These are phyloP conservation scores for Ptychadena robeensis DNA, from an alignment of 2,797 vertebrate species.

Conservation along the genomic window DNA sequence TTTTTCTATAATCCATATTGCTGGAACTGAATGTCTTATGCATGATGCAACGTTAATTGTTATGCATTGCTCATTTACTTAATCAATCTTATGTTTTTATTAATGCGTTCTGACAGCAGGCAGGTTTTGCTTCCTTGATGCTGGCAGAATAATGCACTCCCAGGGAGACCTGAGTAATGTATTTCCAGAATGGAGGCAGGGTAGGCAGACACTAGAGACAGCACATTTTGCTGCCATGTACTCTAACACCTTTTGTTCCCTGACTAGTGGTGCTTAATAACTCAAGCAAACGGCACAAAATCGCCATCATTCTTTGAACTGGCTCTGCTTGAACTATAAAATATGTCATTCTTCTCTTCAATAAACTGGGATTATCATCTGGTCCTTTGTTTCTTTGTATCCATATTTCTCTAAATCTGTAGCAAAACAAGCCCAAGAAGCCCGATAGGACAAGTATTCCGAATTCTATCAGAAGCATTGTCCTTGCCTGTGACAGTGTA, in stretches of 20 bases:
- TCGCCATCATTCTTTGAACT: slow-evolving; percentile 24
- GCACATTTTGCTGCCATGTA: slow-evolving; percentile 9
- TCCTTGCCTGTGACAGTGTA: background rate
- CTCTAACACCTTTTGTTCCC: slow-evolving; percentile 2
- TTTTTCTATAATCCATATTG: background rate
- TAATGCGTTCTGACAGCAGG: background rate
- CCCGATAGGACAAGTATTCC: slow-evolving; percentile 5
- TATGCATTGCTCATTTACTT: background rate
- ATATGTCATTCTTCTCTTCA: slow-evolving; percentile 18
- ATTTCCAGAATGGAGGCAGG: slow-evolving; percentile 9
- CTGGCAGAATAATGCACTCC: slow-evolving; percentile 6
- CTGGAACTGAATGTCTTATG: background rate
- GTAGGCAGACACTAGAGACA: slow-evolving; percentile 4
- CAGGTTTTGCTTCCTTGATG: background rate
- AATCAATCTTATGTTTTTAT: slow-evolving; percentile 6
- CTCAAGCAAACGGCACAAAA: slow-evolving; percentile 28
- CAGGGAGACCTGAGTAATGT: background rate
- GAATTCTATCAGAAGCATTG: background rate
- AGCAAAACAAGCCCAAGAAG: background rate
- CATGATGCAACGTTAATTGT: background rate
- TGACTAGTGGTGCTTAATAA: slow-evolving; percentile 35
- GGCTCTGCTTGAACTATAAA: slow-evolving; percentile 8
- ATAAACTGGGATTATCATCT: slow-evolving; percentile 5
- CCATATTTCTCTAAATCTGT: background rate
- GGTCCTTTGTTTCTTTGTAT: slow-evolving; percentile 13